A percentile compares a stretch with the other conserved stretches of the same genome.
Conservation (phyloP, 2,797 vertebrate species). For the Cottoperca gobio region DNA sequence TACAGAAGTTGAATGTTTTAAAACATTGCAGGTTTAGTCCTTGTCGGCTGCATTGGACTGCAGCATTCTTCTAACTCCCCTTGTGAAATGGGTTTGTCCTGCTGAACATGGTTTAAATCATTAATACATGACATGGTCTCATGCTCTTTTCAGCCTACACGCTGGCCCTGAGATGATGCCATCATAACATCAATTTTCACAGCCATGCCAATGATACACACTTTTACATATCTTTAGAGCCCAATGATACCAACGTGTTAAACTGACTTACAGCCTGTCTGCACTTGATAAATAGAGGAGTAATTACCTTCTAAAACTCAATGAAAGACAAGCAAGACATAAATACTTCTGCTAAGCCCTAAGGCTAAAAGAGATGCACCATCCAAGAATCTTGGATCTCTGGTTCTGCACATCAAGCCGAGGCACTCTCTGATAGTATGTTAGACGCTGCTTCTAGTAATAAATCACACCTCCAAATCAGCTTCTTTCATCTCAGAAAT, state of each 20-base stretch:
- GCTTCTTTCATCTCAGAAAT: constrained; percentile 29
- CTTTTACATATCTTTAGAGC: background rate
- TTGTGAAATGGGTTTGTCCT: constrained; percentile 15
- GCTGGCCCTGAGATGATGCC: constrained; percentile 4
- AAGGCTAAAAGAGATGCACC: constrained; percentile 26
- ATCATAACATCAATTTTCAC: constrained; percentile 18
- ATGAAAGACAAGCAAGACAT: constrained; percentile 26
- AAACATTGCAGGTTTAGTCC: background rate
- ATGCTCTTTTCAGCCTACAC: background rate
- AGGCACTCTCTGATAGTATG: constrained; percentile 1
- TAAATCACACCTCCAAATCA: constrained; percentile 31
- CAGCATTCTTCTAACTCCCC: background rate
- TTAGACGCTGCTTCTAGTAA: background rate
- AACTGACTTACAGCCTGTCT: constrained; percentile 1
- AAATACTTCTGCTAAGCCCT: constrained; percentile 19
- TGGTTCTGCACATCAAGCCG: constrained; percentile 24
- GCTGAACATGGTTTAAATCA: constrained; percentile 17
- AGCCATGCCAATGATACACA: constrained; percentile 23
- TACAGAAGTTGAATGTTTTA: background rate
- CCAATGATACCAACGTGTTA: constrained; percentile 6
- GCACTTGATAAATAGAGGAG: background rate
- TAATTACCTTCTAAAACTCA: constrained; percentile 8
- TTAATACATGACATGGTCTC: background rate
- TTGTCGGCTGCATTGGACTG: background rate
- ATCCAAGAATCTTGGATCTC: constrained; percentile 27